Evolutionary conservation across 2,888 invertebrate genomes (phyloP).

Genomic region (Geophilus truncorum): DNA sequence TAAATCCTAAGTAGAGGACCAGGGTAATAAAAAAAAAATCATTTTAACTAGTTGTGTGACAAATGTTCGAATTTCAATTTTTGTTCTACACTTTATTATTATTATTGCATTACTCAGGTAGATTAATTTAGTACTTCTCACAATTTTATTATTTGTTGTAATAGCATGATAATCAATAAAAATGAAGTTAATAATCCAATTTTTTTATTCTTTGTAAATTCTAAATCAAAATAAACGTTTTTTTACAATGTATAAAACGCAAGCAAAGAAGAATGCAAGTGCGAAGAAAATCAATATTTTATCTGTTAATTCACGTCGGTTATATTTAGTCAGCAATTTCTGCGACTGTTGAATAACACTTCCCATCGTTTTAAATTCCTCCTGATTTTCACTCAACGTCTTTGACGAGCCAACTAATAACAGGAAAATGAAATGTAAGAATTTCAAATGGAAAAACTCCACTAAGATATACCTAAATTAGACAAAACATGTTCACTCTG

Average conservation of each 20-base stretch:
- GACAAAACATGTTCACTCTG: slow-evolving; percentile 81
- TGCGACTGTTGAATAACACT: slow-evolving; percentile 83
- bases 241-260: slow-evolving; percentile 87
- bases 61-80: neutral
- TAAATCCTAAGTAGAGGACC: neutral
- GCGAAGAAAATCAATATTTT: slow-evolving; percentile 84
- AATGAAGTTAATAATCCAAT: neutral
- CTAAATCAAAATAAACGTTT: slow-evolving; percentile 64
- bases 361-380: slow-evolving; percentile 78
- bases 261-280: slow-evolving; percentile 80
- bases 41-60: neutral
- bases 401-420: slow-evolving; percentile 48
- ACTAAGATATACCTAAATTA: slow-evolving; percentile 56
- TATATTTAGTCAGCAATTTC: slow-evolving; percentile 88
- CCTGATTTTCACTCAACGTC: slow-evolving; percentile 61
- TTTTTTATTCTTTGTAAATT: neutral
- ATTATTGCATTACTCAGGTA: neutral
- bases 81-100: neutral
- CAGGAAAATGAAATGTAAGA: neutral
- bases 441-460: neutral
- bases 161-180: neutral
- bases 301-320: slow-evolving; percentile 89
- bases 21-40: neutral
- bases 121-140: neutral
- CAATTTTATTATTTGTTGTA: neutral